These are phyloP conservation scores for Phodopus roborovskii DNA, from an alignment of 2,113 vertebrate species.

Conservation along the genomic window DNA sequence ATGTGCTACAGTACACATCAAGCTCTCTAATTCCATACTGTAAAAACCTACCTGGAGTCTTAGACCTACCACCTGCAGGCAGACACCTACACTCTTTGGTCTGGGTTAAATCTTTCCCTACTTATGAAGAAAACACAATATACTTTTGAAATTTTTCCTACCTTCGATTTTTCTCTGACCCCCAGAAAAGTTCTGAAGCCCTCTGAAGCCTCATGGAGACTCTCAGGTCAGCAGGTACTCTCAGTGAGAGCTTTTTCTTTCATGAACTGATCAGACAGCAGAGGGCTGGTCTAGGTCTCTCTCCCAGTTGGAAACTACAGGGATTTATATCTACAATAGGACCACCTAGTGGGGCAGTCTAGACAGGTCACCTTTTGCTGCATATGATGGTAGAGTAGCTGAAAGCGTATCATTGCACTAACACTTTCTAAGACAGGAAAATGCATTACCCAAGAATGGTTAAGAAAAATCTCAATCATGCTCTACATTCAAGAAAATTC, in stretches of 20 bases:
- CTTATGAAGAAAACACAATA: neutral
- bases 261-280: constrained; percentile 21
- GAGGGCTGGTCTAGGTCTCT: neutral
- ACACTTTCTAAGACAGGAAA: neutral
- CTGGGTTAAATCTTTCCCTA: neutral
- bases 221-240: neutral
- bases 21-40: neutral
- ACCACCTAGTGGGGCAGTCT: neutral
- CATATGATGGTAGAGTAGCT: neutral
- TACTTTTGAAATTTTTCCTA: neutral
- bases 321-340: neutral
- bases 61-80: neutral
- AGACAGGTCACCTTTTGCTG: neutral
- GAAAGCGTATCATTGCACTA: neutral
- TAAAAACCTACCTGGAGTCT: neutral
- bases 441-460: neutral
- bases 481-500: neutral
- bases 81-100: neutral
- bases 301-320: neutral
- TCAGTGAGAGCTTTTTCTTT: constrained; percentile 30
- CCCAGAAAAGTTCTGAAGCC: constrained; percentile 2
- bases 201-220: neutral
- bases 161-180: neutral
- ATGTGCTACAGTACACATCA: neutral
- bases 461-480: neutral